Conservation (phyloP, 2,888 invertebrate genomes). For the Pandemis heparana region DNA sequence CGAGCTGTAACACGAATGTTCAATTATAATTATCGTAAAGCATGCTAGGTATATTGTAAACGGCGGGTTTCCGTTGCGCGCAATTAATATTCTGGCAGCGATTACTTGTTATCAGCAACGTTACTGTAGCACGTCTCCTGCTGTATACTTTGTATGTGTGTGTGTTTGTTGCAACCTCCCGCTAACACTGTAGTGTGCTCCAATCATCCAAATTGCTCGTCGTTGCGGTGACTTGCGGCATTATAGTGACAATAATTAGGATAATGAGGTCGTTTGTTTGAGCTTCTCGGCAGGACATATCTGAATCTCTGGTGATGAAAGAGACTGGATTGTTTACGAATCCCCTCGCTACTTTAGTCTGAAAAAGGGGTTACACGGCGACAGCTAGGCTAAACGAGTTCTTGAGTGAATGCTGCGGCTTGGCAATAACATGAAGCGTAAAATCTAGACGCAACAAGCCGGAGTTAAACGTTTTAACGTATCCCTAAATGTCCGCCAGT, state of each 20-base stretch:
- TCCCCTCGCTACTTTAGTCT: no score
- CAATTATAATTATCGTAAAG: neutral
- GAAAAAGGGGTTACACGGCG: no score
- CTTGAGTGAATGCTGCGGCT: no score
- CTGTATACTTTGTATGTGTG: no score
- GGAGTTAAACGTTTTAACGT: no score
- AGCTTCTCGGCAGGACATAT: no score
- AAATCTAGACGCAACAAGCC: no score
- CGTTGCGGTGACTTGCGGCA: neutral
- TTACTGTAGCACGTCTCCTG: neutral
- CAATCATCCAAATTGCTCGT: neutral
- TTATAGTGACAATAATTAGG: neutral
- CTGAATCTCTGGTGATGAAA: no score
- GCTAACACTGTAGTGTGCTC: neutral
- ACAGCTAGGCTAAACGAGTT: no score
- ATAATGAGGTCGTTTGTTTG: neutral
- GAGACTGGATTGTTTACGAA: no score
- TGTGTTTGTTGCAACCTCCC: constrained; percentile 3
- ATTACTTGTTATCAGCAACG: neutral
- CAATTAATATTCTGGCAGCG: neutral
- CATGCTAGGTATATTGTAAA: neutral
- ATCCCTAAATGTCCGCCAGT: no score
- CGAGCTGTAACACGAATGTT: neutral
- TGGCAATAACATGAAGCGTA: no score
- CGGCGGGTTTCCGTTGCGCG: neutral